A percentile compares a stretch with the other conserved stretches of the same genome.
These are phyloP conservation scores for Sisor rabdophorus DNA, from an alignment of 2,113 vertebrate genomes.

Conservation along the genomic window DNA sequence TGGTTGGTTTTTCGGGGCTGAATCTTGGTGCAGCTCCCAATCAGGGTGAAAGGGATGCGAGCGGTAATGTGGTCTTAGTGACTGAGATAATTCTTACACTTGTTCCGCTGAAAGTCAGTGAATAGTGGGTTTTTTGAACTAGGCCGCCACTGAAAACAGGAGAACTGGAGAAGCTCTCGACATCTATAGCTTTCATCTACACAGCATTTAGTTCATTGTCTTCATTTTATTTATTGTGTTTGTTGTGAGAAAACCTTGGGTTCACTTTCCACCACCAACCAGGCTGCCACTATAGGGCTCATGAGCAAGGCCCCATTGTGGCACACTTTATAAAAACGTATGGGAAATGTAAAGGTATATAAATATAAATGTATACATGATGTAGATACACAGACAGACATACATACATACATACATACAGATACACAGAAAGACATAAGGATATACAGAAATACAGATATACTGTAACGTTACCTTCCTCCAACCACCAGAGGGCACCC, in stretches of 20 bases:
- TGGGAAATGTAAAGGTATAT: not conserved
- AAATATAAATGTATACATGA: not conserved
- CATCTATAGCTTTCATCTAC: not conserved
- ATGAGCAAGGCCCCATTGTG: too few relatives aligned
- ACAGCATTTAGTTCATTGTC: not conserved
- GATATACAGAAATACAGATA: not conserved
- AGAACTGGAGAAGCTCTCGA: slow-evolving; percentile 1
- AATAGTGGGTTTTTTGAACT: not conserved
- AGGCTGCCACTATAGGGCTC: too few relatives aligned
- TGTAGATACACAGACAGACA: not conserved
- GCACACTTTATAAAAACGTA: too few relatives aligned
- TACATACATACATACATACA: not conserved
- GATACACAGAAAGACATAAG: not conserved
- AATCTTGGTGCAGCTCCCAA: not conserved
- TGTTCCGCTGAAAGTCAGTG: not conserved
- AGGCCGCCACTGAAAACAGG: not conserved
- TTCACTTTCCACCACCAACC: too few relatives aligned
- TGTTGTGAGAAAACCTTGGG: too few relatives aligned
- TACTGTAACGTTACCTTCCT: not conserved
- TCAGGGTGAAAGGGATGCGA: slow-evolving; percentile 12
- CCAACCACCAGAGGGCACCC: too few relatives aligned
- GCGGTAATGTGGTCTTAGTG: not conserved
- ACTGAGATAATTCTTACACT: not conserved
- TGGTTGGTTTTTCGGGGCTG: not conserved
- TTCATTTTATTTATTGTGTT: slow-evolving; percentile 10